Base-by-base conservation (phyloP, 1,140 invertebrate species). In the Panagrolaimus sp. region DNA sequence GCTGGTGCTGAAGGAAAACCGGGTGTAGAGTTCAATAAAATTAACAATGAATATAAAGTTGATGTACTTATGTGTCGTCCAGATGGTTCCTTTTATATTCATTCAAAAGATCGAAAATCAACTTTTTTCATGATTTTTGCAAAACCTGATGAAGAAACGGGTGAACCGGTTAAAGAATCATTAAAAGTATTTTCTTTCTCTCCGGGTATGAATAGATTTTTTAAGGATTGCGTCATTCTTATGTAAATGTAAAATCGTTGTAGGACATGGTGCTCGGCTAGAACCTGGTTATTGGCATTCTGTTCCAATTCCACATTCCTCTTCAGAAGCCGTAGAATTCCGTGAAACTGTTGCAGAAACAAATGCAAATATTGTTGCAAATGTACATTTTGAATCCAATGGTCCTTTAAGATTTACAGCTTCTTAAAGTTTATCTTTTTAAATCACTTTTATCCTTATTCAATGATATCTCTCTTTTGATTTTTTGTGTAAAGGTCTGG, bases 1-100 rank as follows among this genome's bases (percentile, higher is more conserved):
- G 75, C 76, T 14, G 75, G 75, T 15, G 75, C 75, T 14, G 67
- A 76, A 48, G 75, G 75, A 17, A 67, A 67, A 21, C 75, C 75
- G 12, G 75, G 75, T 7, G 75, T 78, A 15, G 77, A 74, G 3
- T 76, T 58, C 28, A 28, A 58, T 58, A 28, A 21, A 0, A 79
- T 28, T 32, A 73, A 7, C 52, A 68, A 32, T 77, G 79, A 32
- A 28, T 74, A 67, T 17, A 66, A 2, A 4, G 32, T 38, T 38
- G 32, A 38, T 38, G 2, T 4, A 38, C 7, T 38, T 2, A 38
- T 38, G 32, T 4, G 2, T 8, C 73, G 75, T 21, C 76, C 75
- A 21, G 75, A 76, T 52, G 77, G 75, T 45, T 71, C 24, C 7
- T 76, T 76, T 52, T 76, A 71, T 52, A 43, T 76, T 14, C 67